Evolutionary conservation across 2,797 vertebrate species (phyloP), one percentile per base, ranked within the genome.

Genomic region (Emys orbicularis): DNA sequence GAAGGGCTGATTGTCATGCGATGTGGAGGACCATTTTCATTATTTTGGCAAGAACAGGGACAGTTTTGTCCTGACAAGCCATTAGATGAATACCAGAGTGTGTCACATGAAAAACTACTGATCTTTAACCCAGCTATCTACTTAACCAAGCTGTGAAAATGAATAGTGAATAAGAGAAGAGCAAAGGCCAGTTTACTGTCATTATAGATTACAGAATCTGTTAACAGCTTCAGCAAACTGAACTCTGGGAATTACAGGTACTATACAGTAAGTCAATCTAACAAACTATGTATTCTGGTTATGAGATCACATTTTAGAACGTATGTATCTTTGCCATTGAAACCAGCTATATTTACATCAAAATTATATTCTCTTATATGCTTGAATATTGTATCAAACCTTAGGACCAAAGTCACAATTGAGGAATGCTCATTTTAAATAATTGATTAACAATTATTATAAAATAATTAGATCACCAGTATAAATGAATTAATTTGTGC

Each of bases 1-100:
- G 97, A 99, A 99, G 99, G 99, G 98, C 98, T 98, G 98, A 97
- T 98, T 99, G 98, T 99, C 99, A 99, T 99, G 99, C 98, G 99
- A 99, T 98, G 97, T 98, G 97, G 98, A 99, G 98, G 98, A 98
- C 98, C 97, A 97, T 98, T 98, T 98, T 98, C 96, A 97, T 98
- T 98, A 98, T 98, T 98, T 98, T 98, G 98, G 96, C 97, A 98
- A 98, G 98, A 99, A 99, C 99, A 99, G 99, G 98, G 98, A 99
- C 99, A 99, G 98, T 99, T 99, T 99, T 99, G 99, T 99, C 98
- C 98, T 98, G 97, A 98, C 59, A 90, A 97, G 97, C 97, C 98
- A 98, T 98, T 98, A 98, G 97, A 98, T 98, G 97, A 98, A 98
- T 98, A 97, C 98, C 97, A 97, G 98, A 92, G 86, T 97, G 97